phyloP scores from a whole-genome alignment of 2,113 vertebrate genomes.

The Taxidea taxus region DNA sequence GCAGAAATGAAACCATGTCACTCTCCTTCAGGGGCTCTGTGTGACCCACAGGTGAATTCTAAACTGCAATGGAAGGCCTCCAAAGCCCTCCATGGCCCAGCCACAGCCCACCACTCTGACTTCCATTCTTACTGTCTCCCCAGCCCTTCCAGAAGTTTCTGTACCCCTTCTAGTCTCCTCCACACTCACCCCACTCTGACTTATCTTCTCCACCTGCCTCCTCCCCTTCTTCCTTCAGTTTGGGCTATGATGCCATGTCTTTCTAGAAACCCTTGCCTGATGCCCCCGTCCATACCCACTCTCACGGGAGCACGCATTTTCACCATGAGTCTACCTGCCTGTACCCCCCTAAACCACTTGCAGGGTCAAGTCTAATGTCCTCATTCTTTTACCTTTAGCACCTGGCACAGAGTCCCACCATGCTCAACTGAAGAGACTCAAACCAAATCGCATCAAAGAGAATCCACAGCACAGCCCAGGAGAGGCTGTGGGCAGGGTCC shows the following conservation, averaged over 20 bases:
- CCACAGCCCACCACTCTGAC: neutral
- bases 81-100: neutral
- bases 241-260: neutral
- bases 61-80: neutral
- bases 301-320: rapidly evolving
- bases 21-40: neutral
- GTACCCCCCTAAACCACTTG: neutral
- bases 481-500: neutral
- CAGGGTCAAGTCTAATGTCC: neutral
- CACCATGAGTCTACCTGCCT: neutral
- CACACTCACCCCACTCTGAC: neutral
- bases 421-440: neutral
- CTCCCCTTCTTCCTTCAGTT: neutral
- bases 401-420: neutral
- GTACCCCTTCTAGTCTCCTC: neutral
- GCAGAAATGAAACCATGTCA: neutral
- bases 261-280: neutral
- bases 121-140: neutral
- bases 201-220: neutral
- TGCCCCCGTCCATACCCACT: rapidly evolving
- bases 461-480: neutral
- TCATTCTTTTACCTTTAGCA: neutral
- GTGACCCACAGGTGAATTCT: neutral
- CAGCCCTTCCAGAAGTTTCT: neutral
- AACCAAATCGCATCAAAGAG: neutral